Base-by-base conservation (phyloP, 2,888 invertebrate species). In the Tenthredo distinguenda region DNA sequence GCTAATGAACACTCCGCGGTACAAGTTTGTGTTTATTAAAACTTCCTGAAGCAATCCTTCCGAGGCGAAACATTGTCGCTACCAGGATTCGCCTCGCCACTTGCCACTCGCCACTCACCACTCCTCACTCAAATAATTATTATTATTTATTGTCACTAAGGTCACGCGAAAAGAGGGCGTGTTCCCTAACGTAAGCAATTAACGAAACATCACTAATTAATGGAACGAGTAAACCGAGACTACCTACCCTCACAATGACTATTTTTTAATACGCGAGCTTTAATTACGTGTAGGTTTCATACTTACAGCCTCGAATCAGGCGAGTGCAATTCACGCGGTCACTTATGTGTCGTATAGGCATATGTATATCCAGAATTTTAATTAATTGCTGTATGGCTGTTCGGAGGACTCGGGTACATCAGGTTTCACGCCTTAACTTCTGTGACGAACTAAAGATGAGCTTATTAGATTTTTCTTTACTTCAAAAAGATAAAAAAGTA, bases 171-270 rank as follows among this genome's bases (percentile, higher is more conserved):
- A 55, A 50, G 77, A 77, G 77, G 77, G 77, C 55, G 55, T 21
- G 26, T 21, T 43, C 4, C 43, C 3, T 40, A 40, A n/a, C 21
- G 55, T 31, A 18, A 47, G 77, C 77, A 77, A 77, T 77, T 77
- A 77, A 77, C 77, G 77, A 77, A 77, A 77, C 55, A 55, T 77
- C 77, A 77, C 55, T 77, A 77, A 77, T 77, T 77, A 77, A 55
- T 50, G 77, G 37, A 77, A 50, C 50, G 47, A 77, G 77, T n/a
- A 55, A 18, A 31, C 6, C 55, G 55, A 55, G 77, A 31, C 26
- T 26, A 55, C 55, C 18, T 34, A 34, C 50, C 34, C 55, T 5
- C 10, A 43, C 43, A 6, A 18, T 55, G 4, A 15, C 31, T 50
- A 50, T 31, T 77, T 77, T 77, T 77, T 77, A 77, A 77, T 77